phyloP scores from a whole-genome alignment of 2,113 vertebrate genomes.

The Pardalotus punctatus region DNA sequence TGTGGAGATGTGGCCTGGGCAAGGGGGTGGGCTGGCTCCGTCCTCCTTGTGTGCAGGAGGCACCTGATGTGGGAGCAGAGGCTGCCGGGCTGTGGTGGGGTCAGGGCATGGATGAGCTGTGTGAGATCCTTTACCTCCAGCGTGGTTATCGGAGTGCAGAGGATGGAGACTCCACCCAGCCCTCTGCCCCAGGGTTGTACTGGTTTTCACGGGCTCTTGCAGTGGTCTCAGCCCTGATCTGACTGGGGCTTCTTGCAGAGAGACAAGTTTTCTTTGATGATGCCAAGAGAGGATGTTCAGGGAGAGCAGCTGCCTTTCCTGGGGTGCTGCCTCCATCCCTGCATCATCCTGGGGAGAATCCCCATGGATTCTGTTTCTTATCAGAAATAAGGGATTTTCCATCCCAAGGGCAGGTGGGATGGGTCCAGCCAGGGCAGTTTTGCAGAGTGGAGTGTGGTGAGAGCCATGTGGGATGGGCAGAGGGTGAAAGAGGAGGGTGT shows the following conservation, averaged over 20 bases:
- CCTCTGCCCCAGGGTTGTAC: background rate
- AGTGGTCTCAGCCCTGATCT: background rate
- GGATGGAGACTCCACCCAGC: background rate
- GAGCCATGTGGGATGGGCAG: fast-evolving
- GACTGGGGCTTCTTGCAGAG: background rate
- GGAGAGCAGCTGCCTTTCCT: background rate
- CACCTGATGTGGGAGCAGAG: background rate
- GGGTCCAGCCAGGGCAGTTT: background rate
- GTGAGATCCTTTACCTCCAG: fast-evolving
- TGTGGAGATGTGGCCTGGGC: fast-evolving
- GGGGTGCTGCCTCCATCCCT: background rate
- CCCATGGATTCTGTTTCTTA: background rate
- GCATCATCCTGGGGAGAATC: fast-evolving
- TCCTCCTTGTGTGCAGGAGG: background rate
- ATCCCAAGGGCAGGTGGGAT: background rate
- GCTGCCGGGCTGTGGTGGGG: fast-evolving
- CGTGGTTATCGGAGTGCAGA: fast-evolving
- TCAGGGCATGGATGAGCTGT: fast-evolving
- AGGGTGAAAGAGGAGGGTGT: background rate
- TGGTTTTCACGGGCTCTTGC: background rate
- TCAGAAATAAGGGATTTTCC: fast-evolving
- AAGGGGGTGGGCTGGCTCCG: background rate
- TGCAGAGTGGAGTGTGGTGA: fast-evolving
- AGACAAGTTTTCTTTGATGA: background rate
- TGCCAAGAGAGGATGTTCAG: background rate